These are phyloP conservation scores for Vulpes vulpes DNA, from an alignment of 2,113 vertebrate species.

Conservation along the genomic window DNA sequence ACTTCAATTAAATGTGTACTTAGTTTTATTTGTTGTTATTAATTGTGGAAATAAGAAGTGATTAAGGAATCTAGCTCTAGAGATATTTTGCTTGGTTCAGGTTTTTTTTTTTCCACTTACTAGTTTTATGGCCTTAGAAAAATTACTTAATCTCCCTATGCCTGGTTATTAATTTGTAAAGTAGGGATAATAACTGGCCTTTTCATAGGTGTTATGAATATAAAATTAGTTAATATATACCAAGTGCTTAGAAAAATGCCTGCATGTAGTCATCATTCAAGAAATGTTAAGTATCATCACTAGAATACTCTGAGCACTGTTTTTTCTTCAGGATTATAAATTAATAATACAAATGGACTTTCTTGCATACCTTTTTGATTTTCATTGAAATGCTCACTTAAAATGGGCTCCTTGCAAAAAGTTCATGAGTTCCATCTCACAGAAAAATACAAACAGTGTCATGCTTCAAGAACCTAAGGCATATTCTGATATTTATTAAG, in stretches of 20 bases:
- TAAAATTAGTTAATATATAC: background rate
- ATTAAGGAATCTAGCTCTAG: background rate
- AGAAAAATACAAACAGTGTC: background rate
- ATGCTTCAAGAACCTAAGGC: background rate
- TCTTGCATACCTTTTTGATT: background rate
- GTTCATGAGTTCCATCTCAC: background rate
- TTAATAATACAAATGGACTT: background rate
- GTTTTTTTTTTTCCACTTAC: slow-evolving; percentile 12
- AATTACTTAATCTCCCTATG: background rate
- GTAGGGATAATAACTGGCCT: background rate
- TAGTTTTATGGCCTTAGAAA: background rate
- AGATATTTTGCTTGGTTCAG: background rate
- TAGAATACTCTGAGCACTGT: background rate
- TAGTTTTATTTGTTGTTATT: slow-evolving; percentile 25
- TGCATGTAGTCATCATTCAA: background rate
- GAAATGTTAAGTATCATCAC: background rate
- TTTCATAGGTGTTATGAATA: background rate
- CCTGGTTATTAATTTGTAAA: background rate
- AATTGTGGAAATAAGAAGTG: background rate
- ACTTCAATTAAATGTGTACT: background rate
- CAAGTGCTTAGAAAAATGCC: background rate
- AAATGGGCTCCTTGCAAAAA: background rate
- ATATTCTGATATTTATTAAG: background rate
- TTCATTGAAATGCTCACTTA: slow-evolving; percentile 41
- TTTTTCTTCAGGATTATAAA: slow-evolving; percentile 33